Evolutionary conservation across 2,888 invertebrate genomes (phyloP).

Genomic region (Lasiommata megera): DNA sequence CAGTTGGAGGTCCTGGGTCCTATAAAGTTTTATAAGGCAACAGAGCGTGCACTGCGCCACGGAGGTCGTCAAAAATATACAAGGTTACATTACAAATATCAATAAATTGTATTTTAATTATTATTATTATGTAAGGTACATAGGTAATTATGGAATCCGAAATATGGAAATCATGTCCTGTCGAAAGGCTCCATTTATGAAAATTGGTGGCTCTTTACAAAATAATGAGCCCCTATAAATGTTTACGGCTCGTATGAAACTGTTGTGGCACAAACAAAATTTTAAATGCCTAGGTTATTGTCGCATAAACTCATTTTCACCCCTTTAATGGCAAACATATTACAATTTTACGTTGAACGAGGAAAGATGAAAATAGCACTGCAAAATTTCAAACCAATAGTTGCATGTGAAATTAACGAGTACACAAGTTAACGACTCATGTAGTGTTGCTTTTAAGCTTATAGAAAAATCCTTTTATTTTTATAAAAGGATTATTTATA

Average conservation of each 20-base stretch:
- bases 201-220: conserved; percentile 11
- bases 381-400: not conserved
- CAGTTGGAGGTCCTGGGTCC: too few relatives aligned
- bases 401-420: too few relatives aligned
- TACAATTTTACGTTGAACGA: conserved; percentile 1
- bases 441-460: too few relatives aligned
- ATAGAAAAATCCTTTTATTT: too few relatives aligned
- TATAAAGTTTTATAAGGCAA: too few relatives aligned
- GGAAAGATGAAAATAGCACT: conserved; percentile 6
- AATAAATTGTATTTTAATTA: too few relatives aligned
- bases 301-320: conserved; percentile 15
- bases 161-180: conserved; percentile 5
- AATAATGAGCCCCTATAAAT: conserved; percentile 19
- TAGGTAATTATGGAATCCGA: not conserved
- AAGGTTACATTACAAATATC: too few relatives aligned
- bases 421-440: not conserved
- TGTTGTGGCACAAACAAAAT: conserved; percentile 13
- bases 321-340: conserved; percentile 11
- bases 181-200: conserved; percentile 15
- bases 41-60: too few relatives aligned
- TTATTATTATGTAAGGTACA: too few relatives aligned
- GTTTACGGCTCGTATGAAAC: conserved; percentile 17
- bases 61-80: too few relatives aligned
- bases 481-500: too few relatives aligned
- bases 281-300: conserved; percentile 15